Evolutionary conservation across 2,888 invertebrate species (phyloP), one percentile per base, ranked within the genome.

Genomic region (Drosophila vallismaia): DNA sequence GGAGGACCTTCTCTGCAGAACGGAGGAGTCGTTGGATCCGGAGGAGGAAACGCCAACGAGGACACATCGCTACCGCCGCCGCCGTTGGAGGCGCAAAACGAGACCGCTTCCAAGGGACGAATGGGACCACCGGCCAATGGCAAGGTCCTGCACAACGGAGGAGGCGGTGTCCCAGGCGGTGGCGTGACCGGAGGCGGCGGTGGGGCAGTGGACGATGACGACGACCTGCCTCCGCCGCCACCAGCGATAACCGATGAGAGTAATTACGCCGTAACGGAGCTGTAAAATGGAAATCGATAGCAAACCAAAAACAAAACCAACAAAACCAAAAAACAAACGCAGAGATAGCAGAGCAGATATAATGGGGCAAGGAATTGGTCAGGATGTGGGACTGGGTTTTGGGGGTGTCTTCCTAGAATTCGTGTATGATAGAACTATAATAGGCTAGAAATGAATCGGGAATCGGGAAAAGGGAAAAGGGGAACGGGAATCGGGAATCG

Each of bases 241-340:
- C 90, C 90, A 59, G 90, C 90, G 77, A 90, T 92, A 75, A 91
- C 90, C 73, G 92, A 92, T 63, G 92, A 92, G 54, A 92, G 92
- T 54, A 92, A 92, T 74, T 92, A 92, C 81, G 92, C 92, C 71
- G 92, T 92, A 59, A 92, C 92, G 56, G 92, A 92, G 85, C 90
- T 92, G 76, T 92, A 92, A 90, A 56, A 52, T 62, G 53, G 42
- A 29, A 31, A 3, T 7, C 9, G 14, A 40, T 12, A 12, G 6
- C 38, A 40, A 12, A 36, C 54, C n/a, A 38, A 38, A 19, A 48
- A 2, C 3, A 4, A 8, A 19, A 42, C 24, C 3, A n/a, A 12
- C 24, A 31, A 38, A 6, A 8, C 49, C 8, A 33, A 33, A 26
- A 46, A 1, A 8, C 3, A 33, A 26, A 46, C 1, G 6, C 3